phyloP scores from a whole-genome alignment of 2,113 vertebrate species.

The Proterorhinus semilunaris region DNA sequence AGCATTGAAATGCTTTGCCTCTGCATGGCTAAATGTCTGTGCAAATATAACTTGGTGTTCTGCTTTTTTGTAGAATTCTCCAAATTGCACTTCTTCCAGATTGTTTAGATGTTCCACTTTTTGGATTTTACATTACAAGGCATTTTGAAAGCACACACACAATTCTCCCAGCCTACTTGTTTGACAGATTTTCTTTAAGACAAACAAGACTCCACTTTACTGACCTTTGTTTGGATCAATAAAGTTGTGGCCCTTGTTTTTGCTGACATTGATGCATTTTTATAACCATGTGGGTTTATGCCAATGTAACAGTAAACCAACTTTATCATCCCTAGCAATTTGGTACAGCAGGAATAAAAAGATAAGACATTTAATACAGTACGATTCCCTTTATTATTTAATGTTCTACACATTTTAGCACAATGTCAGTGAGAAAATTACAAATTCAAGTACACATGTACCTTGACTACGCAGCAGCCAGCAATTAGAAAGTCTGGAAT shows the following conservation, averaged over 20 bases:
- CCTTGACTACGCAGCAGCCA: conserved; percentile 70
- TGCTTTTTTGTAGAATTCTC: too few relatives aligned
- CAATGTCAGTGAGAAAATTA: conserved; percentile 23
- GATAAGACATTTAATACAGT: neutral
- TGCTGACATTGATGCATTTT: neutral
- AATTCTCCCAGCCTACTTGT: too few relatives aligned
- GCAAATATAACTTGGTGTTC: too few relatives aligned
- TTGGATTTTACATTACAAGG: neutral
- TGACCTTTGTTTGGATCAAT: conserved; percentile 51
- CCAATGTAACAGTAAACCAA: neutral
- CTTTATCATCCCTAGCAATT: neutral
- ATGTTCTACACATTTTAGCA: conserved; percentile 6
- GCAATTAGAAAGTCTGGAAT: conserved; percentile 13
- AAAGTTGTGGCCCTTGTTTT: conserved; percentile 22
- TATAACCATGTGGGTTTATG: neutral
- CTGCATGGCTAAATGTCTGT: too few relatives aligned
- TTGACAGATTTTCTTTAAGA: neutral
- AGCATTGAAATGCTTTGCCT: too few relatives aligned
- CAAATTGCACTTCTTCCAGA: too few relatives aligned
- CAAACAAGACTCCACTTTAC: conserved; percentile 15
- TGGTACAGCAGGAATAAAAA: neutral
- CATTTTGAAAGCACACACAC: conserved; percentile 13
- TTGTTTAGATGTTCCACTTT: too few relatives aligned
- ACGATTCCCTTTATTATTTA: conserved; percentile 46
- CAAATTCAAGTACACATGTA: conserved; percentile 26